phyloP scores from a whole-genome alignment of 2,888 invertebrate genomes.

The Pyrrhosoma nymphula region DNA sequence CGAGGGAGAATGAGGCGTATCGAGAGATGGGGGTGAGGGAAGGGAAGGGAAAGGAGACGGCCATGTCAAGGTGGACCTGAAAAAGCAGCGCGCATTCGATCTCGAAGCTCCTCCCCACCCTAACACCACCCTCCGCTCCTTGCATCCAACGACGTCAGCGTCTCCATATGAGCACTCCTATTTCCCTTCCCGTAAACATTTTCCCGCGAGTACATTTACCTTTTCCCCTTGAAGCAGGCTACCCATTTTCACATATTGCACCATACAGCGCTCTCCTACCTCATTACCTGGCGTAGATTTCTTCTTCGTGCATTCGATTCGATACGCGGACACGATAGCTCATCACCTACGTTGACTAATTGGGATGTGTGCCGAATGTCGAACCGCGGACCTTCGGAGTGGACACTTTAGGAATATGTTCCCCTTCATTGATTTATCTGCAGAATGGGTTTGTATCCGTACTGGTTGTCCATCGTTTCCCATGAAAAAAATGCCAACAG shows the following conservation, averaged over 20 bases:
- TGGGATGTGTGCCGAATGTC: neutral
- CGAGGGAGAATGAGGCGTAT: neutral
- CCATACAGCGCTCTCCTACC: neutral
- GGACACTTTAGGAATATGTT: neutral
- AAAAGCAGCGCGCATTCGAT: conserved; percentile 36
- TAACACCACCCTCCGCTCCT: conserved; percentile 65
- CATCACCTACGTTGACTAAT: neutral
- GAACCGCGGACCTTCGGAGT: neutral
- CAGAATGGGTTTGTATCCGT: no score
- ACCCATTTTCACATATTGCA: neutral
- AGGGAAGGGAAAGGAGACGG: conserved; percentile 54
- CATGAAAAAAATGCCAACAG: no score
- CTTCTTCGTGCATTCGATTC: neutral
- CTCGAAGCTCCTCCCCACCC: neutral
- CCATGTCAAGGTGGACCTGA: conserved; percentile 66
- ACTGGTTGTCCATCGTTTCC: no score
- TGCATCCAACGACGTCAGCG: conserved; percentile 59
- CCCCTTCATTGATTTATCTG: no score
- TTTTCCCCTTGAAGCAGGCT: neutral
- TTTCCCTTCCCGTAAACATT: conserved; percentile 66
- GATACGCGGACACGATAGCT: neutral
- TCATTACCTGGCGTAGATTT: neutral
- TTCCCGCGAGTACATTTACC: conserved; percentile 23
- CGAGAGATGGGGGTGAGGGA: neutral
- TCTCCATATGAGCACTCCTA: conserved; percentile 70